A percentile compares a stretch with the other conserved stretches of the same genome.
Conservation (phyloP, 2,113 vertebrate species). For the Plecotus auritus region DNA sequence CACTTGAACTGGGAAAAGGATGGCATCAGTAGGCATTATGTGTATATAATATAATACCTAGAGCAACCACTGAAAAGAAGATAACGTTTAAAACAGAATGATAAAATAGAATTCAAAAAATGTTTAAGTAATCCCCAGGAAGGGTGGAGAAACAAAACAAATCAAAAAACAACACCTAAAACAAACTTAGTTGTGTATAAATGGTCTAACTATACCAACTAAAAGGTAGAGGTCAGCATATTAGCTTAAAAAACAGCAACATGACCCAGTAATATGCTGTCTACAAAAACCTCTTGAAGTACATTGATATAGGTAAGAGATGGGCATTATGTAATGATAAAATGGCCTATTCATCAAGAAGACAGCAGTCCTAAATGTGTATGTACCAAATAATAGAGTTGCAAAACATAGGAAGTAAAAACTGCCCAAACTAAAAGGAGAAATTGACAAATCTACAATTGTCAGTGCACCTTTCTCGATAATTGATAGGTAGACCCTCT, state of each 20-base stretch:
- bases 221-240: neutral
- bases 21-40: neutral
- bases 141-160: neutral
- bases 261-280: neutral
- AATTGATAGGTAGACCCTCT: conserved; percentile 9
- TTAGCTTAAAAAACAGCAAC: neutral
- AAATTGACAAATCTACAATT: neutral
- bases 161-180: neutral
- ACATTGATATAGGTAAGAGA: neutral
- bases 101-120: neutral
- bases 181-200: neutral
- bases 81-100: neutral
- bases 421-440: neutral
- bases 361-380: neutral
- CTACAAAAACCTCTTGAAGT: neutral
- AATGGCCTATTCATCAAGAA: neutral
- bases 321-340: neutral
- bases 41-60: neutral
- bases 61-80: neutral
- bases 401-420: neutral
- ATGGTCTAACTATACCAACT: neutral
- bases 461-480: neutral
- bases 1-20: neutral
- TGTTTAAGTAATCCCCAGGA: neutral
- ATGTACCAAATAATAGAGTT: neutral